phyloP scores from a whole-genome alignment of 1,140 invertebrate species.

The Dreissena polymorpha region DNA sequence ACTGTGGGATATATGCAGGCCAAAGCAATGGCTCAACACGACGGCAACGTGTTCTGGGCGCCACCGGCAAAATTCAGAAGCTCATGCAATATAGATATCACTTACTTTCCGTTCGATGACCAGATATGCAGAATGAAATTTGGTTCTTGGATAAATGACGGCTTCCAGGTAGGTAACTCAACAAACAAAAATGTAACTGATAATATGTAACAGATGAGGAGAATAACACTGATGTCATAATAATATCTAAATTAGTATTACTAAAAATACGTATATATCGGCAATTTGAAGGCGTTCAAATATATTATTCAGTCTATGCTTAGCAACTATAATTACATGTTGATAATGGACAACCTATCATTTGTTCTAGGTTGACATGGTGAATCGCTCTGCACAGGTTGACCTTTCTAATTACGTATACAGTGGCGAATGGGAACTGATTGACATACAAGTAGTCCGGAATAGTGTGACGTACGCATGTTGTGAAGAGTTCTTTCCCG shows the following conservation, averaged over 20 bases:
- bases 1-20: slow-evolving; percentile 82
- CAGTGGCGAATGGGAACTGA: slow-evolving; percentile 83
- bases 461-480: slow-evolving; percentile 82
- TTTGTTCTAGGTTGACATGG: slow-evolving; percentile 81
- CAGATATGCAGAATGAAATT: slow-evolving; percentile 76
- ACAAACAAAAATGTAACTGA: no score
- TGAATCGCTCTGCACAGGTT: slow-evolving; percentile 81
- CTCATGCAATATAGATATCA: slow-evolving; percentile 93
- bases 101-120: slow-evolving; percentile 80
- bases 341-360: no score
- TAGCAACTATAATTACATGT: no score
- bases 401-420: slow-evolving; percentile 84
- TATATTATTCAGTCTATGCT: no score
- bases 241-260: no score
- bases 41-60: slow-evolving; percentile 75
- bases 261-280: no score
- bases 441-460: slow-evolving; percentile 80
- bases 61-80: slow-evolving; percentile 80
- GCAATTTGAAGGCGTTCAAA: no score
- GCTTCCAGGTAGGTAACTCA: slow-evolving; percentile 62
- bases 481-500: slow-evolving; percentile 82
- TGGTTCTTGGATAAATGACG: slow-evolving; percentile 78
- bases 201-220: no score
- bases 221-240: no score
- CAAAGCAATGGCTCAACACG: slow-evolving; percentile 69